Percentiles rank a stretch among this genome's conserved stretches.
These are phyloP conservation scores for Botia almorhae DNA, from an alignment of 2,797 vertebrate species.

Conservation along the genomic window DNA sequence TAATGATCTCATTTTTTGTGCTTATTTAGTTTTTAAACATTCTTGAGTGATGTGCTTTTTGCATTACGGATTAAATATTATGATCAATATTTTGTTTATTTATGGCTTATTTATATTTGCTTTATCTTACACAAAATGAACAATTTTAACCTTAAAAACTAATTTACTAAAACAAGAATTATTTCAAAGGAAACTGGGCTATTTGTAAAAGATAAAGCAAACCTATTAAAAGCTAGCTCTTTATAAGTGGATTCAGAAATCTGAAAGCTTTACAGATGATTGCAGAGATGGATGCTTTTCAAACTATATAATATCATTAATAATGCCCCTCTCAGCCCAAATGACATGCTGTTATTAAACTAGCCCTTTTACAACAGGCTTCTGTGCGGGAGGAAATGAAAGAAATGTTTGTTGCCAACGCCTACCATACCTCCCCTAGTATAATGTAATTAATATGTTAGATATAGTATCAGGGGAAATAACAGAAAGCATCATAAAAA, in stretches of 20 bases:
- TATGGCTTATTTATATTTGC: too few relatives aligned
- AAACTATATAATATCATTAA: not conserved
- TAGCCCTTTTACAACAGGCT: not conserved
- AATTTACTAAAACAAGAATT: too few relatives aligned
- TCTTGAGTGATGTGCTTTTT: not conserved
- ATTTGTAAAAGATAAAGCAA: too few relatives aligned
- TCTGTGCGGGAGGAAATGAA: not conserved
- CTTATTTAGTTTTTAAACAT: not conserved
- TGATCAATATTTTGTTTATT: too few relatives aligned
- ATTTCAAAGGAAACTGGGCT: too few relatives aligned
- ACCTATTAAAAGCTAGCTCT: too few relatives aligned
- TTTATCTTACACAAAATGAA: too few relatives aligned
- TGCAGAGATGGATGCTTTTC: not conserved
- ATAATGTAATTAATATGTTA: not conserved
- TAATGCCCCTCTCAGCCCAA: not conserved
- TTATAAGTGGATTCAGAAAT: not conserved
- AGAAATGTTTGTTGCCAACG: not conserved
- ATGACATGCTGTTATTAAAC: not conserved
- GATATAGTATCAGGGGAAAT: not conserved
- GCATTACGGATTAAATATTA: not conserved
- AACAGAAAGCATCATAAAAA: not conserved
- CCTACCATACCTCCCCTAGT: not conserved
- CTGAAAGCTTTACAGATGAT: not conserved
- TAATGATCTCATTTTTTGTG: conserved; percentile 6
- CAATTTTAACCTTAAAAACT: too few relatives aligned